A percentile compares a stretch with the other conserved stretches of the same genome.
Conservation (phyloP, 2,113 vertebrate species). For the Pseudorectes ferrugineus region DNA sequence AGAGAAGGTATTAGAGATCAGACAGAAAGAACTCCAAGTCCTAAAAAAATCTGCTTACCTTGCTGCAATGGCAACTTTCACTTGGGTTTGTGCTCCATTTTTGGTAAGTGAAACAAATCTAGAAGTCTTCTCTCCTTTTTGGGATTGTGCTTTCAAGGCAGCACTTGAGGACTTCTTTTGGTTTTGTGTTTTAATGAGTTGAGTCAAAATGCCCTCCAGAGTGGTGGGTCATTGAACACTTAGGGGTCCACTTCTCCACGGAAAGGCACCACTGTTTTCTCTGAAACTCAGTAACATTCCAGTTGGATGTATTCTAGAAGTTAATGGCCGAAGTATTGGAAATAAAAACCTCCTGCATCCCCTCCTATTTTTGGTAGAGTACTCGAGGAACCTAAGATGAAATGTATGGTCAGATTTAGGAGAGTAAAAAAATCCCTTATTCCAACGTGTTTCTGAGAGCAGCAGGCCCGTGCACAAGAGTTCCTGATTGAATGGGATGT, state of each 20-base stretch:
- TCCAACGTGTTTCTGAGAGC: background rate
- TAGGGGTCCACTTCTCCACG: background rate
- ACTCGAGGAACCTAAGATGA: background rate
- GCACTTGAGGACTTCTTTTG: background rate
- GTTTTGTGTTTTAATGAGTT: background rate
- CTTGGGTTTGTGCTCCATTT: constrained; percentile 97
- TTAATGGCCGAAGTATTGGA: background rate
- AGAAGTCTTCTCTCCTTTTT: background rate
- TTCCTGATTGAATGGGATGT: background rate
- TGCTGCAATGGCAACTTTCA: constrained; percentile 88
- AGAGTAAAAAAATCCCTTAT: background rate
- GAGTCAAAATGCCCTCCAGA: background rate
- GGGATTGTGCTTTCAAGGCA: background rate
- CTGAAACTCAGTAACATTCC: background rate
- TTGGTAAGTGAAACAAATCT: constrained; percentile 80
- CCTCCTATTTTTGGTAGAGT: background rate
- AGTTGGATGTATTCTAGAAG: background rate
- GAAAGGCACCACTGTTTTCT: background rate
- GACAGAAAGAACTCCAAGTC: constrained; percentile 88
- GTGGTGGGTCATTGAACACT: background rate
- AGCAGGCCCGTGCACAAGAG: background rate
- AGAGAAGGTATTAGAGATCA: constrained; percentile 87
- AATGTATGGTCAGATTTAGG: background rate
- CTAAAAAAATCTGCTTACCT: constrained; percentile 92
- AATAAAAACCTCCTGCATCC: background rate